Evolutionary conservation across 2,113 vertebrate genomes (phyloP), one percentile per base, ranked within the genome.

Genomic region (Hippocampus zosterae): DNA sequence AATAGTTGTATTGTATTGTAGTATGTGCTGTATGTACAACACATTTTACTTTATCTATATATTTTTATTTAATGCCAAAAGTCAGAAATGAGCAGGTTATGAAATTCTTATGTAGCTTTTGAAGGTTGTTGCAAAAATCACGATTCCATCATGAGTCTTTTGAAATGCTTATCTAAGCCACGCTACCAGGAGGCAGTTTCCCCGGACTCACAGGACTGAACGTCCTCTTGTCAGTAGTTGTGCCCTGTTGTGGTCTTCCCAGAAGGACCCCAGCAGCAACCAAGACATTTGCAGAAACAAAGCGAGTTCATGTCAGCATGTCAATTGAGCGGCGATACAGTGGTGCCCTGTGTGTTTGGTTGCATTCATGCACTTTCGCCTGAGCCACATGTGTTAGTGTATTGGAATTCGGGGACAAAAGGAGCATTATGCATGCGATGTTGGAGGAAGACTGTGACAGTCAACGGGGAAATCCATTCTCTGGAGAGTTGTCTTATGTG

Each of bases 261-360:
- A 69, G 63, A 68, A 74, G 37, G 48, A 37, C 55, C 71, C n/a
- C 29, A 61, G 65, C 41, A 67, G 69, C 68, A 66, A 41, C 71
- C 78, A 73, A 80, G 77, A 65, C 70, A 81, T 67, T 73, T 67
- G 80, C 82, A 66, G 77, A 37, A 33, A 67, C 29, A 53, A 82
- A 81, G 72, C 44, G 68, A 91, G 77, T 85, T 82, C 42, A 80
- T 88, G 84, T 76, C 62, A 63, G 74, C 78, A 81, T 64, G 81
- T 87, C 80, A 82, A 88, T 90, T 79, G 89, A 90, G 81, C 87
- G 42, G 64, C 55, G 18, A 72, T 75, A 89, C 84, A 90, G 81
- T 85, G 85, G 74, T 70, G 59, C 75, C 70, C 62, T 84, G 78
- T 82, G 48, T 85, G 64, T 66, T 71, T 52, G 68, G 40, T 73